Percentiles rank a stretch among this genome's conserved stretches.
Conservation (phyloP, 2,797 vertebrate genomes). For the Zalophus californianus region DNA sequence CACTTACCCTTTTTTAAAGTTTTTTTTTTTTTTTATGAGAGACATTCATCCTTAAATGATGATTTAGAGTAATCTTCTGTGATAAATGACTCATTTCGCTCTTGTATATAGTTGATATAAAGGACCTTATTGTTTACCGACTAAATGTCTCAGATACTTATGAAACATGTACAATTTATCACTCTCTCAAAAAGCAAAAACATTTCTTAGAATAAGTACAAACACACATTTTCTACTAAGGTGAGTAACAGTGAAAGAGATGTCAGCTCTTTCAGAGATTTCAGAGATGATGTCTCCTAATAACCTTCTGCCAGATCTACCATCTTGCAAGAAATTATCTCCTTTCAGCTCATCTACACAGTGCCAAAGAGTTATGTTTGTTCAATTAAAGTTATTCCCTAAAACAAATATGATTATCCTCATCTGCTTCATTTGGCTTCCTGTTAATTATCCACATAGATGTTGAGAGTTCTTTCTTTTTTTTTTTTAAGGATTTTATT, state of each 20-base stretch:
- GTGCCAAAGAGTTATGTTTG: not conserved
- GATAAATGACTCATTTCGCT: not conserved
- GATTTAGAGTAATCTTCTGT: not conserved
- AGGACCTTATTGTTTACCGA: not conserved
- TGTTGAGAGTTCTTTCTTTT: not conserved
- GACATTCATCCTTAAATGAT: not conserved
- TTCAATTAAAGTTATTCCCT: not conserved
- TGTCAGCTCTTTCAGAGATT: not conserved
- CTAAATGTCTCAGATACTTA: not conserved
- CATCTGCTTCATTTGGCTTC: not conserved
- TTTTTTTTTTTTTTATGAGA: not conserved
- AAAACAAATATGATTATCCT: not conserved
- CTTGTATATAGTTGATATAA: not conserved
- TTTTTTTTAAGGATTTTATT: no score
- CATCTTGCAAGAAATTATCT: not conserved
- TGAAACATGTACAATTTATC: not conserved
- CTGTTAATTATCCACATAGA: not conserved
- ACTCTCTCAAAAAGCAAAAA: not conserved
- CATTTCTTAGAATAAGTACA: not conserved
- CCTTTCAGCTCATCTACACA: not conserved
- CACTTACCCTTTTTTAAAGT: not conserved
- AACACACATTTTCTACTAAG: not conserved
- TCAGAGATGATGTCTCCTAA: not conserved
- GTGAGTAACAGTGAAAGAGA: not conserved
- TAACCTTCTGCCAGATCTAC: not conserved